Conservation (phyloP, 2,797 vertebrate species). For the Fundulus diaphanus region DNA sequence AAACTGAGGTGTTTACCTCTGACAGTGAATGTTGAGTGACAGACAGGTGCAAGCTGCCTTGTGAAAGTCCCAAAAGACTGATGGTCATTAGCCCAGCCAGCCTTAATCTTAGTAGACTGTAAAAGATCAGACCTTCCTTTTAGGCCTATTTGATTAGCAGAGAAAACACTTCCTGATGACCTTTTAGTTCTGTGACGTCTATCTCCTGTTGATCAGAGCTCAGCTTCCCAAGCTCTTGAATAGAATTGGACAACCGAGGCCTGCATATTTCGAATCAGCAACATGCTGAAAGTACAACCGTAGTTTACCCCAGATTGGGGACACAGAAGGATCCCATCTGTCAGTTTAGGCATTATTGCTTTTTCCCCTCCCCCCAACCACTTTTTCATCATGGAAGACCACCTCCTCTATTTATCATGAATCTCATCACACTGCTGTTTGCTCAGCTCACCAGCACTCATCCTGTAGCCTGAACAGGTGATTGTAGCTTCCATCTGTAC, state of each 20-base stretch:
- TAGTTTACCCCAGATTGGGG: conserved; percentile 45
- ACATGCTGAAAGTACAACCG: conserved; percentile 23
- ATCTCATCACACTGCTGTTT: conserved; percentile 53
- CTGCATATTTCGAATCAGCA: conserved; percentile 48
- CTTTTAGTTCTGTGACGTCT: conserved; percentile 55
- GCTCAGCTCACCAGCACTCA: conserved; percentile 50
- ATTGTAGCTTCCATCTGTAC: conserved; percentile 32
- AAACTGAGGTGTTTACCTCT: conserved; percentile 33
- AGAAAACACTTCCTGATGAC: conserved; percentile 52
- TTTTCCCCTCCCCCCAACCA: conserved; percentile 22
- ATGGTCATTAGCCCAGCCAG: conserved; percentile 41
- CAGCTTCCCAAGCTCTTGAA: conserved; percentile 22
- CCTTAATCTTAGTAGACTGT: conserved; percentile 55
- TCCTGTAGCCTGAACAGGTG: conserved; percentile 43
- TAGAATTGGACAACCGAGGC: conserved; percentile 1
- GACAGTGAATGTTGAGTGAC: conserved; percentile 46
- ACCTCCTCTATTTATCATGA: conserved; percentile 42
- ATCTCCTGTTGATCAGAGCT: conserved; percentile 44
- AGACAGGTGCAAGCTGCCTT: conserved; percentile 50
- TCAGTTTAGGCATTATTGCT: conserved; percentile 67
- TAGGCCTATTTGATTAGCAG: conserved; percentile 58
- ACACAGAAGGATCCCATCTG: conserved; percentile 67
- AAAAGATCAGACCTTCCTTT: conserved; percentile 62
- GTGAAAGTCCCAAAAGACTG: conserved; percentile 19
- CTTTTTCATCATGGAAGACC: conserved; percentile 35